These are phyloP conservation scores for Mycteria americana DNA, from an alignment of 2,797 vertebrate species.

Conservation along the genomic window DNA sequence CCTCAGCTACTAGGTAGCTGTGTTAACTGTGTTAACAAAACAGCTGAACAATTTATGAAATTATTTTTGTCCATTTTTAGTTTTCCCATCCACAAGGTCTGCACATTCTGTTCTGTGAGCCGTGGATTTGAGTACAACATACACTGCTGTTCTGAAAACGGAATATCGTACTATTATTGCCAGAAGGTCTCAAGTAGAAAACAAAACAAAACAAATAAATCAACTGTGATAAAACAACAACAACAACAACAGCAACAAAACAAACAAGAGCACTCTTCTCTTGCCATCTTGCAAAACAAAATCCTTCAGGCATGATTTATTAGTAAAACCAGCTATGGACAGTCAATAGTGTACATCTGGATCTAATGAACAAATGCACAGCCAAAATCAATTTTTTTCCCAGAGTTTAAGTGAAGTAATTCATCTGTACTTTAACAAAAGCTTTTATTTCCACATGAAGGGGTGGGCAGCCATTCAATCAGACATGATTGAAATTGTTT, in stretches of 20 bases:
- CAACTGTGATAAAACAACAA: background rate
- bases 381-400: background rate
- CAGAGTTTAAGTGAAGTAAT: constrained; percentile 56
- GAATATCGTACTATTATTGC: background rate
- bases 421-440: constrained; percentile 51
- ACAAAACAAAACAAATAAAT: background rate
- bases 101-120: background rate
- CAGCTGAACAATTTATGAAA: background rate
- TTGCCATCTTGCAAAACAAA: constrained; percentile 42
- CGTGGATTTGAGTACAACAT: fast-evolving
- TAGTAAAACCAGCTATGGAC: constrained; percentile 30
- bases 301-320: constrained; percentile 32
- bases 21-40: background rate
- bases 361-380: constrained; percentile 63
- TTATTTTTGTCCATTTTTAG: background rate
- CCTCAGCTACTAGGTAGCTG: background rate
- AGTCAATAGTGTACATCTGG: constrained; percentile 62
- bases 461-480: constrained; percentile 33
- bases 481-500: background rate
- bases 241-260: background rate
- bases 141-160: background rate
- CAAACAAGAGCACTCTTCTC: background rate
- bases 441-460: constrained; percentile 24
- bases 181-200: background rate
- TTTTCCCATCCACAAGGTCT: background rate